These are phyloP conservation scores for Hypotaenidia okinawae DNA, from an alignment of 2,797 vertebrate species.

Conservation along the genomic window DNA sequence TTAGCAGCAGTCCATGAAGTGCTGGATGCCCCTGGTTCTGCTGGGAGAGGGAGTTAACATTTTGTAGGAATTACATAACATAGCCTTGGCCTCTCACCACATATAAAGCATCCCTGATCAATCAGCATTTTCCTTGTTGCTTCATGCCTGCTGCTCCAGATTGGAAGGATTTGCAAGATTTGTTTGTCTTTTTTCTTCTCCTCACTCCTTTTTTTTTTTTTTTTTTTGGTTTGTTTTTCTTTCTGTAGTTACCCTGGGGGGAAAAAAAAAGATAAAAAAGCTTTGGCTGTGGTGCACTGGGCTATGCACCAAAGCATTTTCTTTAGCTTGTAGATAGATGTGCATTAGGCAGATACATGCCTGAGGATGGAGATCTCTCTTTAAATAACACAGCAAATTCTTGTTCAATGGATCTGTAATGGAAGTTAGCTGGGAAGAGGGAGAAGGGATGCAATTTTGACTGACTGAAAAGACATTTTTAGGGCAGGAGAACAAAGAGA, in stretches of 20 bases:
- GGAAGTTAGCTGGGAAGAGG: background rate
- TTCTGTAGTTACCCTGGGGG: constrained; percentile 25
- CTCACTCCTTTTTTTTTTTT: background rate
- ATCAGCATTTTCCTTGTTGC: constrained; percentile 64
- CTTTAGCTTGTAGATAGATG: constrained; percentile 67
- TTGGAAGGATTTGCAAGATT: constrained; percentile 63
- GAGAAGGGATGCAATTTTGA: background rate
- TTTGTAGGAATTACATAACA: constrained; percentile 22
- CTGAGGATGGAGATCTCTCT: constrained; percentile 27
- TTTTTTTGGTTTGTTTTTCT: background rate
- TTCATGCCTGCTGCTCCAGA: constrained; percentile 41
- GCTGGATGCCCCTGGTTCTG: background rate
- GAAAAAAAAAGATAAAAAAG: constrained; percentile 60
- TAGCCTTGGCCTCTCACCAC: constrained; percentile 64
- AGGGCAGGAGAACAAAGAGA: background rate
- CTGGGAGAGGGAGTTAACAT: background rate
- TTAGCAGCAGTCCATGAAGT: background rate
- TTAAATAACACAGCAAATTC: constrained; percentile 33
- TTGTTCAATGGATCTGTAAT: background rate
- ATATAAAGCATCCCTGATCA: constrained; percentile 49
- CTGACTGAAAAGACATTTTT: constrained; percentile 12
- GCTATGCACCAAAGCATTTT: constrained; percentile 19
- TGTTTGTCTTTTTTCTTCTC: constrained; percentile 59
- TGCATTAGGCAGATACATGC: background rate
- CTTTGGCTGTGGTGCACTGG: constrained; percentile 49